These are phyloP conservation scores for Standfussiana lucernea DNA, from an alignment of 2,888 invertebrate genomes.

Conservation along the genomic window DNA sequence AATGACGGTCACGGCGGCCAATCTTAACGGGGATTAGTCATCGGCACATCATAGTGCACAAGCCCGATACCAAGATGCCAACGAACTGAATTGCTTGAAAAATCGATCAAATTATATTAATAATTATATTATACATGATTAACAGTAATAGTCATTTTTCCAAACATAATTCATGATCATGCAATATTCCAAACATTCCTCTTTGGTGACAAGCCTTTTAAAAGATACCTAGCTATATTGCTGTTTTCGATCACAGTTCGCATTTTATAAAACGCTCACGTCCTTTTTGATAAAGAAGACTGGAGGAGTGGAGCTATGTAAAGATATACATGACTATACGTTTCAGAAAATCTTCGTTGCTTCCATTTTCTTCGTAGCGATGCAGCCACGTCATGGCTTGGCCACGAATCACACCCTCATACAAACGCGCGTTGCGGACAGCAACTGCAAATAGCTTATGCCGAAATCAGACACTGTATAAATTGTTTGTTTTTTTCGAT, in stretches of 20 bases:
- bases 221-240: slow-evolving; percentile 12
- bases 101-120: neutral
- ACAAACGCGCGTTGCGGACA: neutral
- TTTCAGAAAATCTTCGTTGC: slow-evolving; percentile 17
- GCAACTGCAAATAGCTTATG: neutral
- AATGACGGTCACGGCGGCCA: no score
- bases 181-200: neutral
- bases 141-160: neutral
- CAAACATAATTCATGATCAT: neutral
- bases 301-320: slow-evolving; percentile 10
- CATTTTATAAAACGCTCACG: slow-evolving; percentile 36
- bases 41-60: no score
- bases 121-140: neutral
- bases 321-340: slow-evolving; percentile 18
- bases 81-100: neutral
- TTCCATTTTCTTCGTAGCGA: slow-evolving; percentile 15
- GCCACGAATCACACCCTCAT: neutral
- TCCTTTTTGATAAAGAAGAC: slow-evolving; percentile 13
- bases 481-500: neutral
- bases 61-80: neutral
- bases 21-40: no score
- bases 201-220: neutral
- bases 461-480: neutral
- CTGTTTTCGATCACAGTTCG: slow-evolving; percentile 30
- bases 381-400: neutral